Percentiles rank a stretch among this genome's conserved stretches.
Evolutionary conservation across 2,797 vertebrate species (phyloP).

Genomic region (Otus scops): DNA sequence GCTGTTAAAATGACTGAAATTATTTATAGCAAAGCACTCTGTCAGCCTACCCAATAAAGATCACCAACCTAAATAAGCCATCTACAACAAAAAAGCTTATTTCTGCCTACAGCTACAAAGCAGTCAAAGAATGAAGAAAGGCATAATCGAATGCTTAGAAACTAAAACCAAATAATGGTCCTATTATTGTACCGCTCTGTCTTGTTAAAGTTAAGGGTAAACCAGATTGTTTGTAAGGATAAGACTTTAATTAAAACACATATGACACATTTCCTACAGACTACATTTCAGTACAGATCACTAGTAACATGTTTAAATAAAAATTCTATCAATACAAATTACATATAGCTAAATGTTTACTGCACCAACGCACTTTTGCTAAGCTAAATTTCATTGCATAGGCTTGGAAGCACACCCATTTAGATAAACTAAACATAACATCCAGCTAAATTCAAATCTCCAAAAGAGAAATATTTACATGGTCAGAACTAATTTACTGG

Average conservation of each 20-base stretch:
- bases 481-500: background rate
- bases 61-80: background rate
- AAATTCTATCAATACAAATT: background rate
- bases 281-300: background rate
- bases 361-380: background rate
- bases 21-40: background rate
- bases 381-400: background rate
- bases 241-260: background rate
- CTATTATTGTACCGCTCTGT: background rate
- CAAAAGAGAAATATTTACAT: background rate
- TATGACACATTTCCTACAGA: background rate
- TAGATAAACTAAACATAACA: background rate
- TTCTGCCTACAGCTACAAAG: background rate
- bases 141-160: background rate
- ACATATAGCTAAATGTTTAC: background rate
- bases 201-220: background rate
- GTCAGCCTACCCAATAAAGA: background rate
- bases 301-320: background rate
- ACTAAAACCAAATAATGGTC: background rate
- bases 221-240: background rate
- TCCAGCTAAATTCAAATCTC: background rate
- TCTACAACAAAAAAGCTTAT: background rate
- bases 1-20: background rate
- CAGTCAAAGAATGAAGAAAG: background rate
- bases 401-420: background rate